A percentile compares a stretch with the other conserved stretches of the same genome.
Conservation (phyloP, 2,888 invertebrate species). For the Catocala fraxini region DNA sequence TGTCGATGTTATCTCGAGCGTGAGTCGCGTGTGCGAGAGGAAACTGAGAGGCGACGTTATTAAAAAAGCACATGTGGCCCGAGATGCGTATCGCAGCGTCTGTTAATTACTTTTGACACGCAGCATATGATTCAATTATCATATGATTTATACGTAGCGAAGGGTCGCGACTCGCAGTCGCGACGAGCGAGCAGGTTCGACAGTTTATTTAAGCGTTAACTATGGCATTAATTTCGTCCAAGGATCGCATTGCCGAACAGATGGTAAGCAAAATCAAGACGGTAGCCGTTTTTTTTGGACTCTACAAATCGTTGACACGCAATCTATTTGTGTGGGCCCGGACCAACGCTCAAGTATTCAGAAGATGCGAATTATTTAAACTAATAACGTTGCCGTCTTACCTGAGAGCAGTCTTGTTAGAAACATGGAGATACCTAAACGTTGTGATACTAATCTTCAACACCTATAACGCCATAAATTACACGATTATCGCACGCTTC, state of each 20-base stretch:
- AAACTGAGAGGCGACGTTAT: conserved; percentile 79
- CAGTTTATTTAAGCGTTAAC: conserved; percentile 82
- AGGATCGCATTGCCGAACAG: conserved; percentile 77
- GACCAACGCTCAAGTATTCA: conserved; percentile 40
- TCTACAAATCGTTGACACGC: conserved; percentile 66
- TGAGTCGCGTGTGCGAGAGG: conserved; percentile 80
- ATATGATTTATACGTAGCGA: conserved; percentile 83
- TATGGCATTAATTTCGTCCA: conserved; percentile 73
- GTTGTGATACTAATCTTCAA: conserved; percentile 55
- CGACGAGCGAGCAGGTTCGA: conserved; percentile 61
- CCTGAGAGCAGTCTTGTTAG: conserved; percentile 28
- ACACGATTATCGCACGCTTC: conserved; percentile 71
- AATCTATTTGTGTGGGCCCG: conserved; percentile 74
- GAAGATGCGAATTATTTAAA: conserved; percentile 36
- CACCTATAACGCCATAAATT: conserved; percentile 75
- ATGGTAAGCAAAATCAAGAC: conserved; percentile 78
- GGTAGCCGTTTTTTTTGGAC: conserved; percentile 67
- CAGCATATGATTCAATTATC: conserved; percentile 88
- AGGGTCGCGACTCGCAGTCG: conserved; percentile 61
- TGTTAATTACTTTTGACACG: conserved; percentile 87
- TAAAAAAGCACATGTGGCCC: conserved; percentile 86
- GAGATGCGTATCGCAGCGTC: conserved; percentile 85
- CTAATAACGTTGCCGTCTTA: conserved; percentile 20
- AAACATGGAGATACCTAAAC: conserved; percentile 13
- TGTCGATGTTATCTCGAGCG: conserved; percentile 83